Base-by-base conservation (phyloP, 2,797 vertebrate species). In the Zonotrichia albicollis region DNA sequence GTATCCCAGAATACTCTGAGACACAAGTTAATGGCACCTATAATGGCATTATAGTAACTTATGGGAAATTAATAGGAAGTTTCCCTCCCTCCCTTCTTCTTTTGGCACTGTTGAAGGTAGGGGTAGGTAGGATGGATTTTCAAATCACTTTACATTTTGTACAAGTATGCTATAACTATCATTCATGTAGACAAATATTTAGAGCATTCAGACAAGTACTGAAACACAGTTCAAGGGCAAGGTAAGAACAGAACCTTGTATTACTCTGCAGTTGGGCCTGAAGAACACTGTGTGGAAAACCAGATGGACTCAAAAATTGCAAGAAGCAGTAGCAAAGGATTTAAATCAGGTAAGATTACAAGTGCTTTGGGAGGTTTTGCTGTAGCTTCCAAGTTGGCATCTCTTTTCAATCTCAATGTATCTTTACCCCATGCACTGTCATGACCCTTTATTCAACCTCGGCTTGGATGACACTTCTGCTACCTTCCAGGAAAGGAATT, bases 401-500 rank as follows among this genome's bases (percentile, higher is more conserved):
- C 82, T 89, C 87, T 87, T 74, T 94, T 80, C 84, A 23, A 3
- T 74, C 57, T 74, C 57, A 11, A 1, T 38, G 9, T 73, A 57
- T 81, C 76, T 86, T 93, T 75, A 93, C 55, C 62, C 60, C 74
- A 70, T 66, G 66, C 79, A 84, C 83, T 72, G 54, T 80, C 48
- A 19, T 73, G 94, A 95, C 93, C 94, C 64, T 84, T 88, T 73
- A 64, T 89, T 93, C 93, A 96, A 79, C 94, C 93, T 91, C 15
- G 1, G 74, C 40, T 95, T 96, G 92, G 94, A 96, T 92, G 87
- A 91, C 84, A 92, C 90, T 73, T 71, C 38, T 90, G 89, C 96
- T 94, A 65, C 89, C 92, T 95, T 97, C 87, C 94, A 96, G 87
- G 91, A 96, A 96, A 88, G 83, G 61, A 89, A 82, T 75, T 96